A percentile compares a stretch with the other conserved stretches of the same genome.
Conservation (phyloP, 2,888 invertebrate species). For the Netelia fuscicornis region DNA sequence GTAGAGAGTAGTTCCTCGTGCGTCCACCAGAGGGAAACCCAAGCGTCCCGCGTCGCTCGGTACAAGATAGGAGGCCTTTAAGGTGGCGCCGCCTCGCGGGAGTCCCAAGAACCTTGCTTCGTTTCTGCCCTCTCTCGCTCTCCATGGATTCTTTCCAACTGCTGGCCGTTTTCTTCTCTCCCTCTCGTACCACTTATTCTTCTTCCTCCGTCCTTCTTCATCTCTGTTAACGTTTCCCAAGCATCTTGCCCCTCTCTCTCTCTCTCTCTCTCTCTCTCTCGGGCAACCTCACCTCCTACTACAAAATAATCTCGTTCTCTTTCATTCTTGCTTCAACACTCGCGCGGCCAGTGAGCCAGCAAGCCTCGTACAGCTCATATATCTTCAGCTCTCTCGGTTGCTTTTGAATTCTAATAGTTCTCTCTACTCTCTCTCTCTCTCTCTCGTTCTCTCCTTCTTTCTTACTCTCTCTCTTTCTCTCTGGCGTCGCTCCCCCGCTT, state of each 20-base stretch:
- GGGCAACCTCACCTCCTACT: slow-evolving; percentile 38
- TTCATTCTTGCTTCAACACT: slow-evolving; percentile 63
- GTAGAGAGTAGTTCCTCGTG: background rate
- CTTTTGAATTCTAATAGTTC: background rate
- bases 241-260: slow-evolving; percentile 45
- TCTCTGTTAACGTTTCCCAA: slow-evolving; percentile 30
- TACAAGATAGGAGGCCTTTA: slow-evolving; percentile 51
- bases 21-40: background rate
- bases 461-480: slow-evolving; percentile 45
- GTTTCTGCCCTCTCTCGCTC: slow-evolving; percentile 43
- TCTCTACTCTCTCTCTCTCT: slow-evolving; percentile 53
- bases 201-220: slow-evolving; percentile 33
- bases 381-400: slow-evolving; percentile 4
- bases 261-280: slow-evolving; percentile 30
- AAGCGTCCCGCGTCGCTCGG: background rate
- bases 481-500: slow-evolving; percentile 49
- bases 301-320: slow-evolving; percentile 71
- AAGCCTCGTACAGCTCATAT: slow-evolving; percentile 16
- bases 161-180: slow-evolving; percentile 42
- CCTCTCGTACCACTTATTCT: slow-evolving; percentile 27
- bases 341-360: slow-evolving; percentile 47
- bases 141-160: slow-evolving; percentile 14
- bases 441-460: slow-evolving; percentile 54
- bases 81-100: slow-evolving; percentile 70
- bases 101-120: slow-evolving; percentile 53